Conservation (phyloP, 2,888 invertebrate genomes). For the Temnothorax unifasciatus region DNA sequence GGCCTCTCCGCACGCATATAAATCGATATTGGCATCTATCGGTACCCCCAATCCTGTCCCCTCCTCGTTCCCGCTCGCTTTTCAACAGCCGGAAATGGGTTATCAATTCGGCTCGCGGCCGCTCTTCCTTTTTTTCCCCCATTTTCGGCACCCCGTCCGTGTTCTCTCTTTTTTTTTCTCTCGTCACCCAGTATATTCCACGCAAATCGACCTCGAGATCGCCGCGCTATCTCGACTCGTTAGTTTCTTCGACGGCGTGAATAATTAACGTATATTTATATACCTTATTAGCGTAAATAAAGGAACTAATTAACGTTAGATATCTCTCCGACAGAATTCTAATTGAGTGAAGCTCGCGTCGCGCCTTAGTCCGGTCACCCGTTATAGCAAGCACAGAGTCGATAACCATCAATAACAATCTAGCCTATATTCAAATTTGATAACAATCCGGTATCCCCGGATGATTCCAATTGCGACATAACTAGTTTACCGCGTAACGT, state of each 20-base stretch:
- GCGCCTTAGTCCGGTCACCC: background rate
- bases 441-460: background rate
- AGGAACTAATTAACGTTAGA: conserved; percentile 28
- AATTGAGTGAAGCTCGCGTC: background rate
- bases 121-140: conserved; percentile 32
- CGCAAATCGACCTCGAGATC: conserved; percentile 47
- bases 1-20: conserved; percentile 60
- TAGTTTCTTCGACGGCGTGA: conserved; percentile 1
- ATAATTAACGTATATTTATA: conserved; percentile 8
- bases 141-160: conserved; percentile 33
- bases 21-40: conserved; percentile 66
- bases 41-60: conserved; percentile 7
- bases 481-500: background rate
- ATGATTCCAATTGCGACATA: conserved; percentile 13
- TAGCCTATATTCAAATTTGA: conserved; percentile 40
- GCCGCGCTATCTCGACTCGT: conserved; percentile 16
- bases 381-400: background rate
- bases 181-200: background rate
- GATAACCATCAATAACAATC: conserved; percentile 30
- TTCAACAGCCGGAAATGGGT: conserved; percentile 66
- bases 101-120: conserved; percentile 64
- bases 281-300: background rate
- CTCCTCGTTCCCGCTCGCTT: conserved; percentile 46
- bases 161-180: background rate
- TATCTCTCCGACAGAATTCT: background rate